Conservation (phyloP, 2,888 invertebrate genomes). For the Amphipyra tragopoginis region DNA sequence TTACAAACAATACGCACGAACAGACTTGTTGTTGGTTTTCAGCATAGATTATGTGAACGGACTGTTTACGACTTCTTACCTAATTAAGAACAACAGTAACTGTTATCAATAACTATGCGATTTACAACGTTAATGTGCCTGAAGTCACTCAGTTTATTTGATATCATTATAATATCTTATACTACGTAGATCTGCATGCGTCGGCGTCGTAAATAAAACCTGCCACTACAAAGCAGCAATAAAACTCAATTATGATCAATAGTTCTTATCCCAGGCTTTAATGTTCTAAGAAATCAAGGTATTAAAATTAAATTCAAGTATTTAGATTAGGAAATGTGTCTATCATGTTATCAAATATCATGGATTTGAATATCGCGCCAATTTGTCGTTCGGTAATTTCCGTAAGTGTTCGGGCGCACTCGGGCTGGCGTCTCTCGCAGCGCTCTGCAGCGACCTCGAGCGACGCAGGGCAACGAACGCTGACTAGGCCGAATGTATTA, state of each 20-base stretch:
- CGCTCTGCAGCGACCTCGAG: slow-evolving; percentile 80
- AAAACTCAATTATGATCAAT: neutral
- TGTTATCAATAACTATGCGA: slow-evolving; percentile 19
- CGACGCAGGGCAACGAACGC: slow-evolving; percentile 86
- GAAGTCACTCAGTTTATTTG: neutral
- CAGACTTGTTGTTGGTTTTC: slow-evolving; percentile 37
- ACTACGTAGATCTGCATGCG: slow-evolving; percentile 2
- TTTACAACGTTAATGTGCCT: slow-evolving; percentile 1
- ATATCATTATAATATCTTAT: slow-evolving; percentile 4
- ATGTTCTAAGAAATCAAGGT: neutral
- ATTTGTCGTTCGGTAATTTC: slow-evolving; percentile 72
- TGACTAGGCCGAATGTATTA: slow-evolving; percentile 89
- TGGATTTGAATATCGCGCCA: slow-evolving; percentile 70
- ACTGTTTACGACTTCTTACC: slow-evolving; percentile 20
- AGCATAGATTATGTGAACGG: slow-evolving; percentile 27
- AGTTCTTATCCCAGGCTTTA: neutral
- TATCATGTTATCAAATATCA: slow-evolving; percentile 32
- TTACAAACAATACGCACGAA: slow-evolving; percentile 52
- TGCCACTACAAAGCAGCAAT: slow-evolving; percentile 1
- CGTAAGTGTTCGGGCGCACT: slow-evolving; percentile 73
- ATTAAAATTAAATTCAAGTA: neutral
- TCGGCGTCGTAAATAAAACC: slow-evolving; percentile 1
- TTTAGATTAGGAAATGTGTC: slow-evolving; percentile 1
- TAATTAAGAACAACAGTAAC: slow-evolving; percentile 32
- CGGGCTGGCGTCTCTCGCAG: slow-evolving; percentile 62